A percentile compares a stretch with the other conserved stretches of the same genome.
These are phyloP conservation scores for Dendrocincla fuliginosa DNA, from an alignment of 2,797 vertebrate genomes.

Conservation along the genomic window DNA sequence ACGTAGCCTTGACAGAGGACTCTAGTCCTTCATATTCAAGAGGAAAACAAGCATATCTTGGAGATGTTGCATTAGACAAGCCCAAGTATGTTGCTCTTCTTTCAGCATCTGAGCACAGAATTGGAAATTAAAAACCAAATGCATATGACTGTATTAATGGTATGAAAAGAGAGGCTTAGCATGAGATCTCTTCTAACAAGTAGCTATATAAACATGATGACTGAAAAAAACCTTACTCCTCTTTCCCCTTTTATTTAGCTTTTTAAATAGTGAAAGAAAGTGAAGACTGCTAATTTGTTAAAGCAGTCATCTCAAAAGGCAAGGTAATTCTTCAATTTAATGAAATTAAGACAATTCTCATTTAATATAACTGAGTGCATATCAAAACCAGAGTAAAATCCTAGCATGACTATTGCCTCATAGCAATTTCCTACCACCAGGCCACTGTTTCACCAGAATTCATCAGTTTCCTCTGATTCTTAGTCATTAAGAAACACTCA, in stretches of 20 bases:
- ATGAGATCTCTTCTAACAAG: background rate
- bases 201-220: background rate
- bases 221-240: background rate
- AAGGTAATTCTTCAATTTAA: background rate
- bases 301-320: background rate
- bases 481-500: background rate
- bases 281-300: background rate
- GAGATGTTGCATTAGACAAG: background rate
- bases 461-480: background rate
- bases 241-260: background rate
- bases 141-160: background rate
- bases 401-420: background rate
- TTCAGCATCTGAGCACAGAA: background rate
- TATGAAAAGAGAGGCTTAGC: background rate
- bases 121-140: background rate
- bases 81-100: background rate
- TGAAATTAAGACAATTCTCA: background rate
- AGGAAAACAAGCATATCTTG: background rate
- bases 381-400: background rate
- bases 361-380: background rate
- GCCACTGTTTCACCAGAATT: background rate
- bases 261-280: background rate
- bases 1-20: background rate
- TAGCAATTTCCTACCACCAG: background rate
- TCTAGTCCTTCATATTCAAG: background rate